Evolutionary conservation across 2,888 invertebrate species (phyloP), one percentile per base, ranked within the genome.

Genomic region (Portevinia maculata): DNA sequence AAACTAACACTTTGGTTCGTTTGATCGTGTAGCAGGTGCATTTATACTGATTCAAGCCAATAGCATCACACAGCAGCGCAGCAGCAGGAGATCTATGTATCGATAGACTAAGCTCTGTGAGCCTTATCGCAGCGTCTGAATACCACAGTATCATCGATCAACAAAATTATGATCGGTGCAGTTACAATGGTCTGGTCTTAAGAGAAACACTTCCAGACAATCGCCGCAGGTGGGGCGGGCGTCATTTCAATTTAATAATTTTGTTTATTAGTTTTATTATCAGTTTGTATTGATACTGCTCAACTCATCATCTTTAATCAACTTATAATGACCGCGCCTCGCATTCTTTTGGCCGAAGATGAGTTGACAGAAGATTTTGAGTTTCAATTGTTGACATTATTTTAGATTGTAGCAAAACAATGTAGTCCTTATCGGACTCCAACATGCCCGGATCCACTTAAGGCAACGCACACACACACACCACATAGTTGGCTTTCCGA

Each of bases 71-170:
- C 41, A 37, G 67, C 76, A 73, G 71, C 67, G 55, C 83, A 76
- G 41, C 83, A 83, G 83, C 83, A 57, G 78, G 83, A 78, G 67
- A 78, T 62, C 70, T 17, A 65, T 50, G 11, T 1, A 37, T 44
- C 41, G 50, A 78, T 78, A 73, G 53, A 13, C 50, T 37, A 48
- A 50, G 65, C 50, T 53, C 37, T 53, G 60, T 53, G 34, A 19
- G 62, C 28, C 50, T 46, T 50, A 50, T 55, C 60, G 50, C 55
- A 70, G 41, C 41, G 41, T 50, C 57, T 59, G 21, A 41, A 67
- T 64, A 71, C 46, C 62, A 75, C 73, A 83, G 62, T 83, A 78
- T 65, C 67, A 83, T 83, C 73, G 71, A 76, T 83, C 83, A 83
- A 34, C 44, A 52, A 81, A n/a, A 76, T 62, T 83, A 73, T 83